phyloP scores from a whole-genome alignment of 2,113 vertebrate species.

The Oophaga pumilio region DNA sequence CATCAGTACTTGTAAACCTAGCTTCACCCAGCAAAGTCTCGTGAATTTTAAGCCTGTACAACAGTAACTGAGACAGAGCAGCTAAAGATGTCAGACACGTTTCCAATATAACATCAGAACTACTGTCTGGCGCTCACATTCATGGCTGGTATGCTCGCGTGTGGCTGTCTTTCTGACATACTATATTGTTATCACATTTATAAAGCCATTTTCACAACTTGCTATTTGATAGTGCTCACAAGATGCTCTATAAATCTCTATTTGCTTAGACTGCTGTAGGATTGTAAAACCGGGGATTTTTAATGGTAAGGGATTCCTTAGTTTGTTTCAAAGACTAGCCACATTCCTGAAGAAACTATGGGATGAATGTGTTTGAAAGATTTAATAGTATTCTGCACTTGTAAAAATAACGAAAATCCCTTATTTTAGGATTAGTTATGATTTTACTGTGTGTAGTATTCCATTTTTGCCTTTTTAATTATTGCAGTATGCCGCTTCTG shows the following conservation, averaged over 20 bases:
- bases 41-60: background rate
- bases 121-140: slow-evolving; percentile 16
- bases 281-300: slow-evolving; percentile 27
- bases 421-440: no score
- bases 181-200: slow-evolving; percentile 40
- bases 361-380: background rate
- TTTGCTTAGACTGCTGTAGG: slow-evolving; percentile 49
- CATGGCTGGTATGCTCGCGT: slow-evolving; percentile 3
- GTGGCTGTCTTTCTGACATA: slow-evolving; percentile 25
- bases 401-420: no score
- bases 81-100: slow-evolving; percentile 29
- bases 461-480: no score
- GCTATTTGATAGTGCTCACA: slow-evolving; percentile 12
- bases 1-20: background rate
- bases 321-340: slow-evolving; percentile 26
- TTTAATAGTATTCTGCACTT: background rate
- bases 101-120: slow-evolving; percentile 42
- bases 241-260: slow-evolving; percentile 47
- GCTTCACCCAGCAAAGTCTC: background rate
- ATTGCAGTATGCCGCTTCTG: no score
- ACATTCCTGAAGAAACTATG: background rate
- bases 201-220: slow-evolving; percentile 47
- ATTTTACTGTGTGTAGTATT: no score
- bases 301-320: background rate
- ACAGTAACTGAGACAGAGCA: background rate